Conservation (phyloP, 53 echinoderm and acorn worm species). For the Temnopleurus reevesii region DNA sequence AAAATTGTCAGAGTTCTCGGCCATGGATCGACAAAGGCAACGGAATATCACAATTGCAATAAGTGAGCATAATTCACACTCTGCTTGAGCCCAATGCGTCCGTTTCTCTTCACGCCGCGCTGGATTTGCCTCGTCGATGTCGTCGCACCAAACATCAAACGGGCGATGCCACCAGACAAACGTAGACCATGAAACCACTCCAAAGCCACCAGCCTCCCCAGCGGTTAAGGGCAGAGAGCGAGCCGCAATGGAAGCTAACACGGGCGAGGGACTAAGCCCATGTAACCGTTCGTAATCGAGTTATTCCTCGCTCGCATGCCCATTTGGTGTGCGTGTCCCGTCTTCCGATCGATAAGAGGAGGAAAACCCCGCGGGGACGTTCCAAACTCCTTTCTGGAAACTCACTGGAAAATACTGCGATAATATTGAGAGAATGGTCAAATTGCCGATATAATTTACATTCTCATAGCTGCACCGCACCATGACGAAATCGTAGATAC, state of each 20-base stretch:
- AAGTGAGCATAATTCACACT: constrained; percentile 52
- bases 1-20: constrained; percentile 34
- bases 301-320: constrained; percentile 47
- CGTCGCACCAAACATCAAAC: constrained; percentile 42
- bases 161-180: constrained; percentile 43
- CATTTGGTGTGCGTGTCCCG: neutral
- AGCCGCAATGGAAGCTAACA: neutral
- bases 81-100: neutral
- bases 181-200: constrained; percentile 40
- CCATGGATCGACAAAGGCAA: constrained; percentile 30
- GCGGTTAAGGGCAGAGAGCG: neutral
- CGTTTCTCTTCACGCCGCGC: constrained; percentile 33
- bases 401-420: constrained; percentile 14
- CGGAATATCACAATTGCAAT: constrained; percentile 57
- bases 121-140: no score
- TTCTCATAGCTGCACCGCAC: constrained; percentile 7
- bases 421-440: constrained; percentile 58
- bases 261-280: constrained; percentile 27
- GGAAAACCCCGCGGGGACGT: constrained; percentile 44
- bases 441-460: constrained; percentile 46
- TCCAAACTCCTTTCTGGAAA: neutral
- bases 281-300: constrained; percentile 58
- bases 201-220: constrained; percentile 5
- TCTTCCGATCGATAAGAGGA: constrained; percentile 22
- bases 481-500: neutral